Evolutionary conservation across 1,140 invertebrate species (phyloP), one percentile per base, ranked within the genome.

Genomic region (Macrobrachium rosenbergii): DNA sequence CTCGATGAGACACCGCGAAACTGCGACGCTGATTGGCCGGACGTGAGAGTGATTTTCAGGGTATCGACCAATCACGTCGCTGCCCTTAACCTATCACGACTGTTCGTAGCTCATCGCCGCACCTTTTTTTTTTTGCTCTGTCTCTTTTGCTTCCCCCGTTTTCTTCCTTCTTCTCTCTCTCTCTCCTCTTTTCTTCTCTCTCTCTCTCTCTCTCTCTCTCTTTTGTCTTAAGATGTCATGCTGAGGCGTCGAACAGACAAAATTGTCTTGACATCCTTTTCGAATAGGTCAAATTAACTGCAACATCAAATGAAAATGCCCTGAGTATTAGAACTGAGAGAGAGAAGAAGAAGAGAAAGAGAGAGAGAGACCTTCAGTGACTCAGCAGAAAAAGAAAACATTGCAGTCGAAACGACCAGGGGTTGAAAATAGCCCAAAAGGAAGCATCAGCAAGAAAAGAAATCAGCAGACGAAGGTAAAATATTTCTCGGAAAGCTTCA

Each of bases 201-300:
- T 78, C 77, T 78, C 45, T 78, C 76, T 60, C 45, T 78, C 76
- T 78, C 58, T 79, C 58, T 79, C 21, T 79, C n/a, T 52, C 77
- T 60, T 16, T 3, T 75, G 10, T 14, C 8, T 19, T 28, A 37
- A 45, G 0, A 7, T 45, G 5, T 45, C 8, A 37, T n/a, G 52
- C 28, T 45, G n/a, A 75, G 16, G 52, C 72, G 52, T 14, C 45
- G 43, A 16, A 16, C 5, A 52, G 37, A 43, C 17, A 52, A 45
- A 52, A 16, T 69, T 52, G 12, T 12, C 12, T 52, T 52, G 52
- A 5, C 52, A 52, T 52, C 52, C 52, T 52, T 37, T 52, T 52
- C 52, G 64, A 16, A 67, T 0, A 52, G 72, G 28, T 37, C 52
- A n/a, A 23, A 23, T 43, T 37, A 7, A 14, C 12, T 28, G 21